These are phyloP conservation scores for Emydocephalus ijimae DNA, from an alignment of 2,113 vertebrate species.

Conservation along the genomic window DNA sequence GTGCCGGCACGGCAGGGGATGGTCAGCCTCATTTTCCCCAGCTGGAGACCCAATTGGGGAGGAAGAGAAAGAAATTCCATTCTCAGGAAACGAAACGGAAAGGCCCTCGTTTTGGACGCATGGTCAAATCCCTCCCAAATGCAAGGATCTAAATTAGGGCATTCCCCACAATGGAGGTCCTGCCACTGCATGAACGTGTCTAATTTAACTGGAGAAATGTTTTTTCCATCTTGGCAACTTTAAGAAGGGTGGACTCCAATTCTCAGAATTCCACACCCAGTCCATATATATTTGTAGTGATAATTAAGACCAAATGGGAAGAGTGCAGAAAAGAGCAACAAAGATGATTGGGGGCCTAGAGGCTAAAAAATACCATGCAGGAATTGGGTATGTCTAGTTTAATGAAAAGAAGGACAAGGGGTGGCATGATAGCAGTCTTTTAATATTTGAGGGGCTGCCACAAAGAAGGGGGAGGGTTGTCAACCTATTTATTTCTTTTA, in stretches of 20 bases:
- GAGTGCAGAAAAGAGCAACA: too few relatives aligned
- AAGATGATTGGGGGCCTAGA: too few relatives aligned
- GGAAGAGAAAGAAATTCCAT: background rate
- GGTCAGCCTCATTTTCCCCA: constrained; percentile 96
- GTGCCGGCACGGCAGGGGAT: constrained; percentile 94
- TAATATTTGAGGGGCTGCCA: too few relatives aligned
- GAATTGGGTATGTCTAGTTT: too few relatives aligned
- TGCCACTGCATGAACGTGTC: background rate
- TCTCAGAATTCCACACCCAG: background rate
- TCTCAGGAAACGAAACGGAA: background rate
- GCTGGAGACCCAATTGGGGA: constrained; percentile 59
- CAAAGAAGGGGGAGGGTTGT: too few relatives aligned
- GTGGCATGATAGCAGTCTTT: too few relatives aligned
- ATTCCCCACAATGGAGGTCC: background rate
- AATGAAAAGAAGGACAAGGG: too few relatives aligned
- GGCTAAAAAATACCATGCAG: too few relatives aligned
- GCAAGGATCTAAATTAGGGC: background rate
- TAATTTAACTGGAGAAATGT: background rate
- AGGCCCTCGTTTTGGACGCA: background rate
- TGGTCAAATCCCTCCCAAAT: background rate
- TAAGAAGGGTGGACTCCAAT: background rate
- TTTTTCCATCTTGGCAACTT: background rate
- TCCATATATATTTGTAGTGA: too few relatives aligned
- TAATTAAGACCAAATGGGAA: too few relatives aligned
- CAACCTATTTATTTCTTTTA: background rate